Conservation (phyloP, 2,113 vertebrate species). For the Sialia sialis region DNA sequence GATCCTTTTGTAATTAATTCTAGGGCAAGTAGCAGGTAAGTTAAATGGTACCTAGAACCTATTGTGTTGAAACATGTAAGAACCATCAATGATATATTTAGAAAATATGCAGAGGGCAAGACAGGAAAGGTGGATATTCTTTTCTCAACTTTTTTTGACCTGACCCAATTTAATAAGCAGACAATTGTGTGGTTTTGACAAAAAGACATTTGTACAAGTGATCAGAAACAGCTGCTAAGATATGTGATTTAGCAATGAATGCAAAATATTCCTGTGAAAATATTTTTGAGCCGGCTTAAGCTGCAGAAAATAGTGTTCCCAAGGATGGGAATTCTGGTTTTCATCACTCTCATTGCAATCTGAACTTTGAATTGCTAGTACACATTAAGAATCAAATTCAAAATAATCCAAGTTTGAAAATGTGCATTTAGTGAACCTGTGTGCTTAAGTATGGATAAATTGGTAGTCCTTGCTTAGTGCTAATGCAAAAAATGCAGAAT, state of each 20-base stretch:
- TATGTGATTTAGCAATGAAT: neutral
- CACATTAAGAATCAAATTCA: neutral
- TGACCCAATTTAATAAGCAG: neutral
- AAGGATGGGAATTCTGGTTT: neutral
- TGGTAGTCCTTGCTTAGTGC: neutral
- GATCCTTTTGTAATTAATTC: neutral
- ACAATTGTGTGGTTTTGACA: neutral
- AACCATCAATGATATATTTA: neutral
- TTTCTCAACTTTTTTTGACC: conserved; percentile 34
- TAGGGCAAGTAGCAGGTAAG: neutral
- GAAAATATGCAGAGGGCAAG: neutral
- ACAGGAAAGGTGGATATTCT: conserved; percentile 45
- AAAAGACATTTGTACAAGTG: conserved; percentile 3
- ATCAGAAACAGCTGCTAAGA: neutral
- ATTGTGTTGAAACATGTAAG: neutral
- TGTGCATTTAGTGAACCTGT: neutral
- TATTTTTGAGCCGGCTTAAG: neutral
- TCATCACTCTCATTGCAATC: neutral
- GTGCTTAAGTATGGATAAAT: neutral
- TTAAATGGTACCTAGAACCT: neutral
- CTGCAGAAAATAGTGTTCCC: neutral
- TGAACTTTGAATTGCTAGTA: neutral
- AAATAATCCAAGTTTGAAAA: neutral
- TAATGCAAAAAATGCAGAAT: neutral
- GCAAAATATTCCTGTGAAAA: neutral